Evolutionary conservation across 2,797 vertebrate species (phyloP), one percentile per base, ranked within the genome.

Genomic region (Gephyroberyx darwinii): DNA sequence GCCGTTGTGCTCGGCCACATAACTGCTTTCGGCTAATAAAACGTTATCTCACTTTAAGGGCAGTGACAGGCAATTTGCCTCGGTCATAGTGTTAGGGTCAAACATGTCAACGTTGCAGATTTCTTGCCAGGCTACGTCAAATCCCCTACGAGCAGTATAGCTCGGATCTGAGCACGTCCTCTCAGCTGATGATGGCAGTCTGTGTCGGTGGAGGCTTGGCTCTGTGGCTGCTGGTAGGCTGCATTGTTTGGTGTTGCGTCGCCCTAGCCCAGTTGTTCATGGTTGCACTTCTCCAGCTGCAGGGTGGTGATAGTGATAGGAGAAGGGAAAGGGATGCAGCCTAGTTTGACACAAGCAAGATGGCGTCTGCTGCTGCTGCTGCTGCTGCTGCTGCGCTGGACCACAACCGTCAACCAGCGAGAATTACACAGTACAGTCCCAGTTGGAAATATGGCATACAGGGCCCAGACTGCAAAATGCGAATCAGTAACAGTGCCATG

Each of bases 341-440:
- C 69, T 64, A 76, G 69, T 83, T 86, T 83, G 79, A 83, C 84
- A 84, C 60, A 65, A 78, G 82, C 84, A 91, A 93, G 89, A 93
- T 93, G 92, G 91, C 92, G 91, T 74, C 82, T 74, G 68, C 65
- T 51, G 81, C 67, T 63, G n/a, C n/a, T 60, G 37, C 65, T 33
- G 53, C 65, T 33, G 41, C 53, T 39, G 52, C 57, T 54, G 65
- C 53, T 85, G 74, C 64, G 62, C 47, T 60, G 70, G 79, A 81
- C 50, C 41, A 43, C 41, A 13, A 14, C 41, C 10, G 53, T 9
- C 53, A 31, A 12, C 10, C 70, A 73, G 6, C 62, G 72, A 75
- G 45, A 71, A 48, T 41, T 9, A 39, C 67, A 73, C 10, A 67
- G 59, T 54, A 39, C 9, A 57, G 65, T 33, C 58, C 0, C 59